A percentile compares a stretch with the other conserved stretches of the same genome.
Evolutionary conservation across 2,797 vertebrate species (phyloP).

Genomic region (Ficedula albicollis): DNA sequence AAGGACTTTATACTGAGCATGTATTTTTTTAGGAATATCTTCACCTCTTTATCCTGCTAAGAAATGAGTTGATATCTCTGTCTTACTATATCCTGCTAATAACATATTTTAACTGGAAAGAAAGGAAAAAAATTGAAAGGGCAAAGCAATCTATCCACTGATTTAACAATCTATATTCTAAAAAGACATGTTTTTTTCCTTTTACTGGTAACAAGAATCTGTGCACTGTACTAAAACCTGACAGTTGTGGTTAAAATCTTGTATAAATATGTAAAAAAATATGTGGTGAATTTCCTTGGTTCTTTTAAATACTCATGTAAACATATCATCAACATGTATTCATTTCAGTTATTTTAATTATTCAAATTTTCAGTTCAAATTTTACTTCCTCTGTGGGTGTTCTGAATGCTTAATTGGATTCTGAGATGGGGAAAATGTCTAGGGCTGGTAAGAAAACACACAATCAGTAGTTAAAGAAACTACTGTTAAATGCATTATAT

Average conservation of each 20-base stretch:
- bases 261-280: not conserved
- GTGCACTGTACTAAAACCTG: not conserved
- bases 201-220: not conserved
- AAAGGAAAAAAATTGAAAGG: not conserved
- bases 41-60: not conserved
- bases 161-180: not conserved
- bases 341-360: not conserved
- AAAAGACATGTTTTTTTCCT: not conserved
- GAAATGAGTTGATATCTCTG: not conserved
- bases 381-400: not conserved
- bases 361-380: not conserved
- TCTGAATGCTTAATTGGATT: not conserved
- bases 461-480: not conserved
- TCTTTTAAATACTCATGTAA: not conserved
- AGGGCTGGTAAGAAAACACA: not conserved
- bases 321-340: not conserved
- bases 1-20: not conserved
- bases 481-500: not conserved
- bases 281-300: not conserved
- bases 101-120: not conserved
- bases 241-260: not conserved
- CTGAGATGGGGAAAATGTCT: not conserved
- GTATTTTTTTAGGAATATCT: not conserved
- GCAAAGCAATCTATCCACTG: not conserved
- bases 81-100: not conserved